phyloP scores from a whole-genome alignment of 2,888 invertebrate species.

The Thecocarcelia acutangulata region DNA sequence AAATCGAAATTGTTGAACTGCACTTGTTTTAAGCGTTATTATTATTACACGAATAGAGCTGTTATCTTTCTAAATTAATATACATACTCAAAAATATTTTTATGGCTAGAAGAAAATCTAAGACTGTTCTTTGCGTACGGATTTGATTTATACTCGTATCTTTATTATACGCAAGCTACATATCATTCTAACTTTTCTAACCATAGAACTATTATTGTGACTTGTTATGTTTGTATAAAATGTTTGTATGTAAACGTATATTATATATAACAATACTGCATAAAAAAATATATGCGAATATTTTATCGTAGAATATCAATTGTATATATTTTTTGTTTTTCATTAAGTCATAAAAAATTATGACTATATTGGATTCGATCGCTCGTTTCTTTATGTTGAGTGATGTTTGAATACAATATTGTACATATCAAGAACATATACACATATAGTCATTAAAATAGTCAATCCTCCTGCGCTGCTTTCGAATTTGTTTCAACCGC shows the following conservation, averaged over 20 bases:
- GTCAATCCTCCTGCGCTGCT: no score
- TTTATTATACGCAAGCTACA: no score
- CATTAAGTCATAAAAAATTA: conserved; percentile 67
- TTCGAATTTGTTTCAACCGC: no score
- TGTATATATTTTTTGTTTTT: conserved; percentile 74
- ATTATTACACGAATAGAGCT: no score
- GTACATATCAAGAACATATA: no score
- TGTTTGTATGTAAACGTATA: conserved; percentile 31
- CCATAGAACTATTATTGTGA: conserved; percentile 54
- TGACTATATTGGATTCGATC: conserved; percentile 53
- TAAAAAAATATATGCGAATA: conserved; percentile 73
- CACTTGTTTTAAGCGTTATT: no score
- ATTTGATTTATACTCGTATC: no score
- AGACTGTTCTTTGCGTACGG: no score
- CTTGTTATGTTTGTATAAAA: conserved; percentile 39
- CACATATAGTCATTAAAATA: no score
- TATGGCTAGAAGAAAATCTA: conserved; percentile 14
- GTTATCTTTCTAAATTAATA: conserved; percentile 38
- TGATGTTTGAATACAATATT: conserved; percentile 35
- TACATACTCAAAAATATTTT: conserved; percentile 24
- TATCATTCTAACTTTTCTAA: conserved; percentile 53
- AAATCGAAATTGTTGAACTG: not conserved
- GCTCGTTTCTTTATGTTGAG: conserved; percentile 52
- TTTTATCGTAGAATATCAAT: conserved; percentile 72
- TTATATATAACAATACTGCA: conserved; percentile 42